phyloP scores from a whole-genome alignment of 2,888 invertebrate species.

The Pecten maximus region DNA sequence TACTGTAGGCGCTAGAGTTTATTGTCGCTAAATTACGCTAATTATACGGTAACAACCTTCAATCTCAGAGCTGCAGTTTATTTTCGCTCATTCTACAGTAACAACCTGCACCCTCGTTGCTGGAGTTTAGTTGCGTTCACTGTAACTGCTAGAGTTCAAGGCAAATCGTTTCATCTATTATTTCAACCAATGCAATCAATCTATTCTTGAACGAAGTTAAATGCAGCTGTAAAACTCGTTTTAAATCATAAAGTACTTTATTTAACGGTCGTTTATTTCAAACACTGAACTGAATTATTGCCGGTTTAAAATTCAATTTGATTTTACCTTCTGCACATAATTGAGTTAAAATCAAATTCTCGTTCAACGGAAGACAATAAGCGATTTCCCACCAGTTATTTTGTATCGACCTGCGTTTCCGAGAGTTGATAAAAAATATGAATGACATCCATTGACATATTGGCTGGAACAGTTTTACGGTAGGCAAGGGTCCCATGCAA shows the following conservation, averaged over 20 bases:
- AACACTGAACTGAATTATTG: background rate
- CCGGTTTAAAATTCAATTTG: background rate
- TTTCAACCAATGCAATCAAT: background rate
- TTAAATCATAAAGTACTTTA: background rate
- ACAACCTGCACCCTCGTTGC: too few relatives aligned
- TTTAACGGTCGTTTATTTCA: background rate
- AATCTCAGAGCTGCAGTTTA: too few relatives aligned
- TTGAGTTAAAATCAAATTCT: background rate
- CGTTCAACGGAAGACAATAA: background rate
- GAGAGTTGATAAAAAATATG: background rate
- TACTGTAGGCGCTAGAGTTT: too few relatives aligned
- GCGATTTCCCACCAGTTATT: background rate
- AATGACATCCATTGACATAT: background rate
- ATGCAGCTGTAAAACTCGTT: background rate
- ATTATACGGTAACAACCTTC: too few relatives aligned
- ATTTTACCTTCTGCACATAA: background rate
- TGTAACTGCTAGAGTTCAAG: too few relatives aligned
- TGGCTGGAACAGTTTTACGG: background rate
- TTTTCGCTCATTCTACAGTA: too few relatives aligned
- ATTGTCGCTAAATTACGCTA: too few relatives aligned
- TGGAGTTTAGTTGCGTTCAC: too few relatives aligned
- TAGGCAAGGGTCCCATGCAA: background rate
- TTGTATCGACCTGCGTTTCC: background rate
- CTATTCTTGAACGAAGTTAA: background rate
- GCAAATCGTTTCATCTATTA: too few relatives aligned